Evolutionary conservation across 2,888 invertebrate species (phyloP).

Genomic region (Beris chalybata): DNA sequence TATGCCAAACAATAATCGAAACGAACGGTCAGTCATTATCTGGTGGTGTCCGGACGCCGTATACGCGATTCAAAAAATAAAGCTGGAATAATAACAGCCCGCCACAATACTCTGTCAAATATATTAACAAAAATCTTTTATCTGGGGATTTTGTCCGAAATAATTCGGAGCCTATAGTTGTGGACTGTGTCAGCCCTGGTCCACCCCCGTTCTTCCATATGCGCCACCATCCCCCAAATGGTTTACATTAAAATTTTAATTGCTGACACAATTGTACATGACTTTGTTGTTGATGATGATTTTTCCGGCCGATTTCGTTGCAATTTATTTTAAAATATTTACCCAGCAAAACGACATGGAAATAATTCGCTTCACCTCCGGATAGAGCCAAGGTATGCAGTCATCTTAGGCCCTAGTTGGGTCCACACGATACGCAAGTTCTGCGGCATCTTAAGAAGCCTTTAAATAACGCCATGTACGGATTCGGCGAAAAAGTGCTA

Average conservation of each 20-base stretch:
- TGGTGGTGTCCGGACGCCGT: background rate
- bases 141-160: slow-evolving; percentile 28
- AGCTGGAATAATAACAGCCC: slow-evolving; percentile 11
- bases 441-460: background rate
- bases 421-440: slow-evolving; percentile 8
- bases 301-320: slow-evolving; percentile 5
- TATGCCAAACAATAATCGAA: slow-evolving; percentile 32
- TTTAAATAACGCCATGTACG: background rate
- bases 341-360: no score
- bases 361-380: no score
- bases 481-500: background rate
- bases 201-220: background rate
- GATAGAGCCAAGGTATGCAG: background rate
- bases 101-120: slow-evolving; percentile 23
- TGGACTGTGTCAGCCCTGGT: background rate
- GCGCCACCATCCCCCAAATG: slow-evolving; percentile 1
- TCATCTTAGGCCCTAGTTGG: background rate
- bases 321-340: background rate
- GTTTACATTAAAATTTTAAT: slow-evolving; percentile 37
- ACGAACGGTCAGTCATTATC: slow-evolving; percentile 32
- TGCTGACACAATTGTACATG: slow-evolving; percentile 38
- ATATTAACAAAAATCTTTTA: slow-evolving; percentile 31
- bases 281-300: slow-evolving; percentile 28
- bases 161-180: slow-evolving; percentile 21
- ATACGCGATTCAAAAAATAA: background rate